These are phyloP conservation scores for Steinernema feltiae DNA, from an alignment of 1,140 invertebrate species.

Conservation along the genomic window DNA sequence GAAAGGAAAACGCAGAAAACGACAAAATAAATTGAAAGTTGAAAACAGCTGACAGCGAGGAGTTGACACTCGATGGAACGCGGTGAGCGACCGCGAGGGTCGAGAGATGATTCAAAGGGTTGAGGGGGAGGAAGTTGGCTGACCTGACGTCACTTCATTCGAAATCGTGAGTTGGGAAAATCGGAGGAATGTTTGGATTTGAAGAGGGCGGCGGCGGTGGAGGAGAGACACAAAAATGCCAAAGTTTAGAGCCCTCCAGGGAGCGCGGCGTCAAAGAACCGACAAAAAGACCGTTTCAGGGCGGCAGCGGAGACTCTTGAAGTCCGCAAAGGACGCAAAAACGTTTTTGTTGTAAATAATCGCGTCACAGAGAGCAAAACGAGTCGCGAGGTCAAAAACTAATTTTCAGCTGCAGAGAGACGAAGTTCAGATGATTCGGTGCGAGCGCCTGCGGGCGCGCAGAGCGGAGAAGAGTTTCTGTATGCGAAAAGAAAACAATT, in stretches of 20 bases:
- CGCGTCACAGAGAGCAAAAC: background rate
- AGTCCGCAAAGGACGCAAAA: background rate
- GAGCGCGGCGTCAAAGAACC: background rate
- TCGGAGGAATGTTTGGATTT: background rate
- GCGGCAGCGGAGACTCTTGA: background rate
- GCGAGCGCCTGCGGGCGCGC: no score
- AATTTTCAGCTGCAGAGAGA: no score
- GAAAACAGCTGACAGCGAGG: constrained; percentile 10
- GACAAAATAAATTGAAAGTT: background rate
- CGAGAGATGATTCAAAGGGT: background rate
- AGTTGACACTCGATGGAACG: constrained; percentile 6
- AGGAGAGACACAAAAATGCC: constrained; percentile 1
- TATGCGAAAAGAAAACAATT: background rate
- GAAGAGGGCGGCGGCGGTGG: background rate
- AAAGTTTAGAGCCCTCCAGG: background rate
- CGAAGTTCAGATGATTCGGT: no score
- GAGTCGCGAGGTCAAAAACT: background rate
- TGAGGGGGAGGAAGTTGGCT: background rate
- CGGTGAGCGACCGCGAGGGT: background rate
- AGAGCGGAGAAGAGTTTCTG: no score
- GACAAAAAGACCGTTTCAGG: background rate
- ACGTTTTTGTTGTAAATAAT: no score
- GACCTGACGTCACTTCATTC: background rate
- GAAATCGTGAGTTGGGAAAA: background rate
- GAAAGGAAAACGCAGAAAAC: background rate